Conservation (phyloP, 2,113 vertebrate genomes). For the Oophaga pumilio region DNA sequence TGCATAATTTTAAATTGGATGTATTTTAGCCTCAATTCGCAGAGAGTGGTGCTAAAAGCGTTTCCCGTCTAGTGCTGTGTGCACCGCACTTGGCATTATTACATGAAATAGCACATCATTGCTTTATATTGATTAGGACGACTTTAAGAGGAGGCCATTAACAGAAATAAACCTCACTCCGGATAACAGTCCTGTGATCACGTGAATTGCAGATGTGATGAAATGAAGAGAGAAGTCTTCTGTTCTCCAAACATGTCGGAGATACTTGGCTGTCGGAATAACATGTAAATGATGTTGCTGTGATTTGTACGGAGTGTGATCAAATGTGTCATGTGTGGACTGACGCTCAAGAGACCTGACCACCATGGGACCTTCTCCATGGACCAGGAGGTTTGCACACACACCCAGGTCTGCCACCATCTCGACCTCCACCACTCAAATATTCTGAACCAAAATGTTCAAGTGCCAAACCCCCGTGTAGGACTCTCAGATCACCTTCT, state of each 20-base stretch:
- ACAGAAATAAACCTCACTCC: slow-evolving; percentile 41
- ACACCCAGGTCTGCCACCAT: too few species aligned
- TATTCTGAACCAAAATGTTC: too few species aligned
- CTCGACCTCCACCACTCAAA: too few species aligned
- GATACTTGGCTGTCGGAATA: not conserved
- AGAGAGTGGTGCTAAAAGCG: slow-evolving; percentile 23
- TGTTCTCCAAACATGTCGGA: not conserved
- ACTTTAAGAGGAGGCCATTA: slow-evolving; percentile 22
- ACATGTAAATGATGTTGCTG: too few species aligned
- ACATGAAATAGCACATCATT: slow-evolving; percentile 22
- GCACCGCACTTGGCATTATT: slow-evolving; percentile 25
- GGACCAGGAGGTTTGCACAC: too few species aligned
- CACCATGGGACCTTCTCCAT: too few species aligned
- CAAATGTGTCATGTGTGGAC: too few species aligned
- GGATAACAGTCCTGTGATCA: not conserved
- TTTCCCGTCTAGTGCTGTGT: slow-evolving; percentile 7
- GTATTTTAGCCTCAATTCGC: not conserved
- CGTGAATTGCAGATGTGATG: slow-evolving; percentile 8
- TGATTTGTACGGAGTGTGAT: too few species aligned
- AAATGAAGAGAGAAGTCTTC: not conserved
- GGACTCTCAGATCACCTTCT: too few species aligned
- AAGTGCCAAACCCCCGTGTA: too few species aligned
- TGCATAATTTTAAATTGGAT: slow-evolving; percentile 27
- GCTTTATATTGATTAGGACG: slow-evolving; percentile 47
- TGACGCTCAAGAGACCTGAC: too few species aligned